Percentiles rank a stretch among this genome's conserved stretches.
Conservation (phyloP, 2,888 invertebrate genomes). For the Philereme transversata region DNA sequence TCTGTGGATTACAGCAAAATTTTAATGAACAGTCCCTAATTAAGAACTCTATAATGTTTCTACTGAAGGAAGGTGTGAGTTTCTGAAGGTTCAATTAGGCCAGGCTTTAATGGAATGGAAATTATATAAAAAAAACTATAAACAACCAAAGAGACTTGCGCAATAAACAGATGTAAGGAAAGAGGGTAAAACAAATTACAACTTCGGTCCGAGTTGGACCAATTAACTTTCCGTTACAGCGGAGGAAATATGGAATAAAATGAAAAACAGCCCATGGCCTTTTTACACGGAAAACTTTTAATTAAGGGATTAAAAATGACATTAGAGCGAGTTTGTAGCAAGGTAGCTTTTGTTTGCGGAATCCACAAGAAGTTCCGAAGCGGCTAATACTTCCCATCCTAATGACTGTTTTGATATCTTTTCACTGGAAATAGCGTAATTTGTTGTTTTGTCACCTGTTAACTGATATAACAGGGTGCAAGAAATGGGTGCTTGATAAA, state of each 20-base stretch:
- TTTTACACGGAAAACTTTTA: constrained; percentile 77
- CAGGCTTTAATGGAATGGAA: constrained; percentile 49
- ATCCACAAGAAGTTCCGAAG: constrained; percentile 53
- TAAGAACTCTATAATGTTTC: constrained; percentile 37
- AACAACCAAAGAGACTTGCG: constrained; percentile 58
- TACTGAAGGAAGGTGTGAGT: constrained; percentile 27
- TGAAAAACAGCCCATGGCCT: constrained; percentile 75
- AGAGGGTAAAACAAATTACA: constrained; percentile 79
- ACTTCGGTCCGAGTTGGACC: constrained; percentile 77
- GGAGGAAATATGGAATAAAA: constrained; percentile 80
- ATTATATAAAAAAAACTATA: constrained; percentile 56
- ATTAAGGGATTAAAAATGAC: constrained; percentile 83
- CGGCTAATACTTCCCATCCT: constrained; percentile 22
- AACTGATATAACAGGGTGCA: too few relatives aligned
- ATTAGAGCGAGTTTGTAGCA: constrained; percentile 76
- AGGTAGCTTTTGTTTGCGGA: constrained; percentile 69
- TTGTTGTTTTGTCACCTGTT: background rate
- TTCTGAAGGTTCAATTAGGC: constrained; percentile 36
- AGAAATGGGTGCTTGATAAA: too few relatives aligned
- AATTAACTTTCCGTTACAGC: constrained; percentile 82
- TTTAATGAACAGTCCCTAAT: constrained; percentile 42
- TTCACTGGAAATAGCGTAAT: background rate
- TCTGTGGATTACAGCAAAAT: constrained; percentile 33
- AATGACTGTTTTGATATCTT: background rate
- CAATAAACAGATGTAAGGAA: constrained; percentile 73